Conservation (phyloP, 2,797 vertebrate genomes). For the Hypotaenidia philippensis region DNA sequence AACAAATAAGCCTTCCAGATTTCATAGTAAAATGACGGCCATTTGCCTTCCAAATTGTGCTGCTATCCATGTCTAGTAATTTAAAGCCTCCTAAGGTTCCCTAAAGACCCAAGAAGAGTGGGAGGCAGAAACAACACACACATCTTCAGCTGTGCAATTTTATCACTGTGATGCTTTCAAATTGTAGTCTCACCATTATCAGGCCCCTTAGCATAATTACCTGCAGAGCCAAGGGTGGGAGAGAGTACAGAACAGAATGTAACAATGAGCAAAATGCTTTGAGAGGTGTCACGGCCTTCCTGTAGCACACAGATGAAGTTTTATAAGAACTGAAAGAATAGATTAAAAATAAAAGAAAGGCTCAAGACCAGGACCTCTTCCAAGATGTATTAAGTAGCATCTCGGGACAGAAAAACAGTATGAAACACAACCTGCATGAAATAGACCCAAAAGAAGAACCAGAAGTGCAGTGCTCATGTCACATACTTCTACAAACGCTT, state of each 20-base stretch:
- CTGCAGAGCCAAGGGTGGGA: neutral
- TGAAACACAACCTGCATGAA: neutral
- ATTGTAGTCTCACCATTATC: neutral
- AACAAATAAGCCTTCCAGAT: slow-evolving; percentile 13
- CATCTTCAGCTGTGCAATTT: slow-evolving; percentile 4
- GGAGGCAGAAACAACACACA: slow-evolving; percentile 16
- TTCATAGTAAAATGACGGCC: neutral
- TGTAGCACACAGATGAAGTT: neutral
- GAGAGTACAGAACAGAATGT: neutral
- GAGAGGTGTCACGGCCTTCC: neutral
- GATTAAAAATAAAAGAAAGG: neutral
- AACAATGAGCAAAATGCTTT: slow-evolving; percentile 17
- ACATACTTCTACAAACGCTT: neutral
- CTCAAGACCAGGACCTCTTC: neutral
- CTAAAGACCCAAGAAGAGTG: slow-evolving; percentile 20
- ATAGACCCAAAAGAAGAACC: neutral
- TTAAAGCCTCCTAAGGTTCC: slow-evolving; percentile 12
- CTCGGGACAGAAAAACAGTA: neutral
- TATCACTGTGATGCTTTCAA: neutral
- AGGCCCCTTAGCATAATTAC: neutral
- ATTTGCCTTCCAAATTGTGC: slow-evolving; percentile 48
- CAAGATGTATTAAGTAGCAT: neutral
- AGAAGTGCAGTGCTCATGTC: neutral
- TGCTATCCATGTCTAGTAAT: neutral
- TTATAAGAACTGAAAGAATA: neutral